Conservation (phyloP, 1,140 invertebrate species). For the Bombyx mori region ASM3026992v2 NC_085116.1:11550001-11550500, state of each 20-base stretch:
- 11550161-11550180: conserved; percentile 35
- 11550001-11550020: conserved; percentile 47
- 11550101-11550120: conserved; percentile 35
- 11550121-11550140: conserved; percentile 67
- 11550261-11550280: not conserved
- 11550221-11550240: conserved; percentile 4
- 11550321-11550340: not conserved
- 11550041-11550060: conserved; percentile 67
- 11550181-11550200: conserved; percentile 34
- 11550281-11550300: not conserved
- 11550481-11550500: conserved; percentile 2
- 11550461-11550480: not conserved
- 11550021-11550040: conserved; percentile 52
- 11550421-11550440: not conserved
- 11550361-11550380: not conserved
- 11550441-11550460: too few relatives aligned
- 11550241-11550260: not conserved
- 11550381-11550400: not conserved
- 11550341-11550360: not conserved
- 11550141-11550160: conserved; percentile 52
- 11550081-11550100: conserved; percentile 39
- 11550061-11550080: conserved; percentile 71
- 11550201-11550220: conserved; percentile 25
- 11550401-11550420: not conserved
- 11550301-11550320: not conserved